Evolutionary conservation across 2,888 invertebrate species (phyloP), one percentile per base, ranked within the genome.

Genomic region (Argyra leucocephala): DNA sequence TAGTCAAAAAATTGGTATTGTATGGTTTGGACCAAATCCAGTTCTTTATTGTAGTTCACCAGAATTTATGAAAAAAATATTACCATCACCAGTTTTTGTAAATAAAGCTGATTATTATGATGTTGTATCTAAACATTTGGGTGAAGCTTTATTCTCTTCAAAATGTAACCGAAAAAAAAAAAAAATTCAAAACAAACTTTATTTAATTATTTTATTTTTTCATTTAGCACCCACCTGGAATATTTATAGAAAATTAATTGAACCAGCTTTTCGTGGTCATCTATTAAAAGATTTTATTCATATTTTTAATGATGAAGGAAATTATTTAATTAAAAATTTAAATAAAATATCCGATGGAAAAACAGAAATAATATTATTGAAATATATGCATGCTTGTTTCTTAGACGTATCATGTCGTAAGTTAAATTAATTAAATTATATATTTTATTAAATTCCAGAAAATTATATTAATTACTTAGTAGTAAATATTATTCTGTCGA

Each of bases 81-180:
- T 77, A 57, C 77, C 77, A 66, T 77, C 78, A 21, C 65, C 72
- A 3, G 71, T 73, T 61, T 78, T 78, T 66, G 77, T 76, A 26
- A 77, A 78, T 67, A 77, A 77, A 69, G 76, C 76, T 1, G 73
- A 77, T 22, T 72, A 78, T 57, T 77, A 77, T 68, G 74, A 74
- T 59, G 76, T 77, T 36, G 71, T 77, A 69, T 73, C 76, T 10
- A 69, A 71, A 3, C 75, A 76, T 31, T 74, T 77, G 60, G 77
- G 78, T 15, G 76, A 78, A 66, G 78, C 78, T 1, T 71, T 77
- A 24, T 77, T 78, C 62, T 78, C 77, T 10, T 77, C 78, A 6
- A 77, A 76, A 65, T 72, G 76, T 76, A 48, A 48, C n/a, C 31
- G 1, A 2, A 18, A 18, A 48, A 48, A 48, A n/a, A 48, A 48